Evolutionary conservation across 2,113 vertebrate species (phyloP), one percentile per base, ranked within the genome.

Genomic region (Marcusenius ussheri): DNA sequence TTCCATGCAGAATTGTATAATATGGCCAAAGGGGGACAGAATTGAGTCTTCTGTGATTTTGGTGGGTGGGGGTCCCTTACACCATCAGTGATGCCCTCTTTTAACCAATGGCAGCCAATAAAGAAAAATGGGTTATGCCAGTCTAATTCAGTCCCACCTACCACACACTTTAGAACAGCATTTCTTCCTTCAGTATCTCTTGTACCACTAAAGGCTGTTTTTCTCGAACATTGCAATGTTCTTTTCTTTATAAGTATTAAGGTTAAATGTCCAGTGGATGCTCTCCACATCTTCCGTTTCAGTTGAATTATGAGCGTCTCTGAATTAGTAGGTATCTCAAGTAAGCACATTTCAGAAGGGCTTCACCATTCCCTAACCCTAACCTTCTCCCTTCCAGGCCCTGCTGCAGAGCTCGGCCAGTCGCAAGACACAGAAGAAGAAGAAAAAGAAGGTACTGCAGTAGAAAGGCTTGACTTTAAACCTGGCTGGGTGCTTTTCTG

Each of bases 361-460:
- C 11, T 31, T 87, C 49, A 31, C 45, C 49, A 3, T 62, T 51
- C 7, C 2, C 24, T 27, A 87, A 10, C 11, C 11, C 24, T 0
- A 10, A 11, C 11, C 24, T 0, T 17, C 56, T 47, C n/a, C 39
- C 89, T 83, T 92, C 39, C 90, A 99, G 98, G 96, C 97, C 92
- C 96, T 99, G 89, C 96, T 99, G 93, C 97, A 99, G 90, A 99
- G 98, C 95, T 99, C 98, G 56, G 97, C 97, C 90, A 99, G 98
- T 95, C 95, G 98, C 66, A 99, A 98, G 96, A 97, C 98, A 53
- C 98, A 99, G 94, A 99, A 99, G 96, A 99, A 98, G 95, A 99
- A 99, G 97, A 99, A 99, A 96, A 99, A 99, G 97, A 99, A 99
- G 98, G 98, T 99, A 92, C 91, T 99, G 92, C 15, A 17, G 5